Percentiles rank a stretch among this genome's conserved stretches.
These are phyloP conservation scores for Saturnia japonica DNA, from an alignment of 2,888 invertebrate genomes.

Conservation along the genomic window DNA sequence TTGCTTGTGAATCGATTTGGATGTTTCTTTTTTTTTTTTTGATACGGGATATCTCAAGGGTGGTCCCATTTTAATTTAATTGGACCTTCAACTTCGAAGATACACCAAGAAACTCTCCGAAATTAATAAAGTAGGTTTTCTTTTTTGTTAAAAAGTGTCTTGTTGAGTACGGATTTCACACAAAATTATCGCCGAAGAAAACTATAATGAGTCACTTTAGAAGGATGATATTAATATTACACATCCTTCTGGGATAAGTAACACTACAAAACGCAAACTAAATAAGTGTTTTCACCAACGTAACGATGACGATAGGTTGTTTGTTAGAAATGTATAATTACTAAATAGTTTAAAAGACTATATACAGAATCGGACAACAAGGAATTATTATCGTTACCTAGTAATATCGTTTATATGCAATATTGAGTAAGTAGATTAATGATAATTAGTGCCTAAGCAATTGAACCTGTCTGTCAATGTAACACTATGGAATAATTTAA, in stretches of 20 bases:
- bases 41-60: too few relatives aligned
- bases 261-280: neutral
- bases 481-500: constrained; percentile 34
- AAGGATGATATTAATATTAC: neutral
- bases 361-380: neutral
- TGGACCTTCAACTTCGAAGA: too few relatives aligned
- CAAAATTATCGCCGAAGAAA: too few relatives aligned
- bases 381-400: neutral
- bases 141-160: too few relatives aligned
- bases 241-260: neutral
- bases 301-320: neutral
- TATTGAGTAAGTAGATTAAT: constrained; percentile 14
- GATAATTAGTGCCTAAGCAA: constrained; percentile 18
- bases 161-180: too few relatives aligned
- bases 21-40: too few relatives aligned
- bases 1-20: too few relatives aligned
- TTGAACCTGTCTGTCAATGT: constrained; percentile 36
- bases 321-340: neutral
- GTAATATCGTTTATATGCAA: neutral
- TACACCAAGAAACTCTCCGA: too few relatives aligned
- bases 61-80: too few relatives aligned
- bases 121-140: too few relatives aligned
- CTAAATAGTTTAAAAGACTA: neutral
- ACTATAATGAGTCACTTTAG: neutral
- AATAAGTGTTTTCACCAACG: neutral